Base-by-base conservation (phyloP, 2,888 invertebrate genomes). In the Ormyrus pomaceus region DNA sequence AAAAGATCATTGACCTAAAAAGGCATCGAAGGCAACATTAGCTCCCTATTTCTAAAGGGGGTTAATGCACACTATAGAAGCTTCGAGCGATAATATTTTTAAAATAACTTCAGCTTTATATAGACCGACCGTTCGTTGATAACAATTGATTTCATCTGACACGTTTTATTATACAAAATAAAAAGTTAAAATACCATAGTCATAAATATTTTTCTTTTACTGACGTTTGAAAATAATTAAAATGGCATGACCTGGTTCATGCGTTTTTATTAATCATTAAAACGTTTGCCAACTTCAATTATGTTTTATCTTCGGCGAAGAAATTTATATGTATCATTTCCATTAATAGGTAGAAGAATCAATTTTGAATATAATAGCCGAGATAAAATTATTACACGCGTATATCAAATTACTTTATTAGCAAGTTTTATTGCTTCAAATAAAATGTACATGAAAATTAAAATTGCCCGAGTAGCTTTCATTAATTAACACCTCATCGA, bases 1-100 rank as follows among this genome's bases (percentile, higher is more conserved):
- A 74, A 74, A 74, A 65, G 59, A 34, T 65, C 66, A 50, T 69
- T 62, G 77, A 64, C 77, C 77, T 64, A 69, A 56, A 73, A 56
- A 62, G 9, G 9, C 34, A 8, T 4, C 8, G 70, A 11, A 55
- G 59, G 61, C 48, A 59, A 75, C 69, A 70, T 77, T 70, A 70
- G 64, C 64, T 58, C 10, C 61, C 48, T 70, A 55, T 70, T 70
- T 70, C 61, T 53, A 66, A 77, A 77, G 50, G 69, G 45, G 77
- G 77, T 70, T 70, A 77, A 70, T 64, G 64, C 19, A 70, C 56
- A 50, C 56, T 59, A 59, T 9, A 66, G 51, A 13, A 13, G 70
- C 69, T 19, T 2, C 19, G 55, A 34, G 7, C 48, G 64, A 64
- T 69, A 62, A 70, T 77, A 62, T 77, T 77, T 77, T 77, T 77